Base-by-base conservation (phyloP, 2,113 vertebrate species). In the Benitochromis conjunctus region DNA sequence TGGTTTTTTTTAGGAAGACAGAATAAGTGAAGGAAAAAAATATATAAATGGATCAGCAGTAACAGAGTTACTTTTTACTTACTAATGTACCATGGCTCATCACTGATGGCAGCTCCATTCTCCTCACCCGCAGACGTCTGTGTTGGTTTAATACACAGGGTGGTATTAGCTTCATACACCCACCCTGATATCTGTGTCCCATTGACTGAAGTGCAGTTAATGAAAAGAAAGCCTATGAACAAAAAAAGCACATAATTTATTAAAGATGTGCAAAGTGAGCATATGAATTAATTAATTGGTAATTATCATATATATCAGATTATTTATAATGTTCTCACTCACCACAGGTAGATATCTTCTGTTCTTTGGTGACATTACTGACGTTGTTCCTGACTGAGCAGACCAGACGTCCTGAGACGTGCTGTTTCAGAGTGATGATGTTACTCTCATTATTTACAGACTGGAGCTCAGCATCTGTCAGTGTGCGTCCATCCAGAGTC, bases 401-500 rank as follows among this genome's bases (percentile, higher is more conserved):
- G 57, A 31, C 0, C 1, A 58, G 14, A 9, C 0, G 7, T 58
- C 26, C 56, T 58, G 56, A 58, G 3, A 58, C 0, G 4, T 58
- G 2, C 56, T 58, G 26, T 58, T 31, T 31, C 56, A 58, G 3
- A 58, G 7, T 58, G 2, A 58, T 58, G 26, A 2, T 58, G 56
- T 58, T 58, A 58, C 0, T 31, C 14, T 2, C 2, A 18, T 18
- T 58, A 18, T 58, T 31, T 31, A 0, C 0, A 31, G 7, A 3
- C 8, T 8, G 7, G 34, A 34, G 7, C 34, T 34, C 34, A 34
- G 34, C 34, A 34, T 34, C 34, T 34, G 34, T 34, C 7, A 34
- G 34, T 34, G 34, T 34, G 34, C 34, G 34, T 34, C 34, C 34
- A 34, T 34, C 34, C 34, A 34, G 34, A 34, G 34, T 34, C 34